A percentile compares a stretch with the other conserved stretches of the same genome.
These are phyloP conservation scores for Dendrolimus punctatus DNA, from an alignment of 1,140 invertebrate genomes.

Conservation along the genomic window DNA sequence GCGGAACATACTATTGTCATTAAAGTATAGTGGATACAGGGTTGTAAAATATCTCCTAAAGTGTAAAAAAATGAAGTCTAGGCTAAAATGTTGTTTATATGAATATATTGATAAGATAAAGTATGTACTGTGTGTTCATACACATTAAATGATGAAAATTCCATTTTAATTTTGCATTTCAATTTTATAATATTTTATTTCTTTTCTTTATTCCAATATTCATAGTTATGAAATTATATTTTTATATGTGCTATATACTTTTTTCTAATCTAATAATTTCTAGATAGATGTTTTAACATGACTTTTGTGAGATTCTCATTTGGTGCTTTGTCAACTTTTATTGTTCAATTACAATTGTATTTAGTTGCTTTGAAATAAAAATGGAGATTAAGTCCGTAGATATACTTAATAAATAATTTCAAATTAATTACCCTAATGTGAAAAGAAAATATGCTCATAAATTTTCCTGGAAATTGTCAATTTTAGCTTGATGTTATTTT, in stretches of 20 bases:
- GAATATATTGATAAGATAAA: constrained; percentile 62
- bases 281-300: constrained; percentile 11
- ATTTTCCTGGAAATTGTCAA: constrained; percentile 60
- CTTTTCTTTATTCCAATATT: no score
- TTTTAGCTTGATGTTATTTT: constrained; percentile 70
- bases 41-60: constrained; percentile 71
- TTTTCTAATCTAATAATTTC: constrained; percentile 19
- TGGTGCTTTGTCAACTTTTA: no score
- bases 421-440: constrained; percentile 54
- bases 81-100: constrained; percentile 67
- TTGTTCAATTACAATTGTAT: no score
- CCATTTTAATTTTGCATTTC: constrained; percentile 60
- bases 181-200: constrained; percentile 23
- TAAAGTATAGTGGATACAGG: constrained; percentile 69
- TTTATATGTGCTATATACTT: constrained; percentile 38
- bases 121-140: constrained; percentile 46
- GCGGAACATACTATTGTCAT: constrained; percentile 54
- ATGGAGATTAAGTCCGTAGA: constrained; percentile 28
- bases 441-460: constrained; percentile 55
- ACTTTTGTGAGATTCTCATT: background rate
- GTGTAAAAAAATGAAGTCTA: constrained; percentile 59
- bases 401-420: constrained; percentile 30
- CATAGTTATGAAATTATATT: constrained; percentile 21
- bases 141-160: constrained; percentile 52
- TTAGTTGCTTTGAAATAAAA: constrained; percentile 7